These are phyloP conservation scores for Agonopterix alstromeriana DNA, from an alignment of 2,888 invertebrate genomes.

Conservation along the genomic window DNA sequence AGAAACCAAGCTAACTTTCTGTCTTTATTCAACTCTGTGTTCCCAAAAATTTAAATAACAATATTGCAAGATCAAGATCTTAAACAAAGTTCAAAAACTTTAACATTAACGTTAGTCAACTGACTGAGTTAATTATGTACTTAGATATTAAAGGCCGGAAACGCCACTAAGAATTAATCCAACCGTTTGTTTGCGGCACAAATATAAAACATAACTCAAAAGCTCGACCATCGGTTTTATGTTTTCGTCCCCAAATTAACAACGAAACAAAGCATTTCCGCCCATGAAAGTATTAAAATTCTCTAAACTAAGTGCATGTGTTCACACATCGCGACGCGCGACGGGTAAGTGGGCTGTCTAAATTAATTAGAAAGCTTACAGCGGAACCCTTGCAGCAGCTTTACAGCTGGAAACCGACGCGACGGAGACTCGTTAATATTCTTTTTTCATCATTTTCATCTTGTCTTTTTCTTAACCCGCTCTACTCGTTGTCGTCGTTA, in stretches of 20 bases:
- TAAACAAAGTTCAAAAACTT: background rate
- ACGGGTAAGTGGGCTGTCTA: slow-evolving; percentile 60
- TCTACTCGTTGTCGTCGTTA: slow-evolving; percentile 46
- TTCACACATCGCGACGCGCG: slow-evolving; percentile 37
- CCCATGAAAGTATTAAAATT: slow-evolving; percentile 43
- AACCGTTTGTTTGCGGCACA: slow-evolving; percentile 29
- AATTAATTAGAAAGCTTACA: slow-evolving; percentile 66
- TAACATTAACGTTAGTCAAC: background rate
- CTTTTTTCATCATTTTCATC: no score
- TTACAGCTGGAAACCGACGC: slow-evolving; percentile 38
- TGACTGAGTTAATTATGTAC: no score
- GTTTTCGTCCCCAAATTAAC: slow-evolving; percentile 32
- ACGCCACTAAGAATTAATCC: slow-evolving; percentile 41
- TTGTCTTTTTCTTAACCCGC: slow-evolving; percentile 29
- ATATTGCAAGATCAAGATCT: no score
- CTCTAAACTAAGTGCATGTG: slow-evolving; percentile 41
- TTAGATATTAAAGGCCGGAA: slow-evolving; percentile 28
- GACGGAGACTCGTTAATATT: background rate
- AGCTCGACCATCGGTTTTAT: slow-evolving; percentile 9
- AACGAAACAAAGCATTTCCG: slow-evolving; percentile 56
- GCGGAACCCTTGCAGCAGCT: slow-evolving; percentile 42
- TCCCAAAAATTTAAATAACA: no score
- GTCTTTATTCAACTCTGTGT: no score
- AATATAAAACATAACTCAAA: slow-evolving; percentile 32
- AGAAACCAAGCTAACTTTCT: no score